A percentile compares a stretch with the other conserved stretches of the same genome.
Conservation (phyloP, 2,113 vertebrate species). For the Cyanoderma ruficeps region DNA sequence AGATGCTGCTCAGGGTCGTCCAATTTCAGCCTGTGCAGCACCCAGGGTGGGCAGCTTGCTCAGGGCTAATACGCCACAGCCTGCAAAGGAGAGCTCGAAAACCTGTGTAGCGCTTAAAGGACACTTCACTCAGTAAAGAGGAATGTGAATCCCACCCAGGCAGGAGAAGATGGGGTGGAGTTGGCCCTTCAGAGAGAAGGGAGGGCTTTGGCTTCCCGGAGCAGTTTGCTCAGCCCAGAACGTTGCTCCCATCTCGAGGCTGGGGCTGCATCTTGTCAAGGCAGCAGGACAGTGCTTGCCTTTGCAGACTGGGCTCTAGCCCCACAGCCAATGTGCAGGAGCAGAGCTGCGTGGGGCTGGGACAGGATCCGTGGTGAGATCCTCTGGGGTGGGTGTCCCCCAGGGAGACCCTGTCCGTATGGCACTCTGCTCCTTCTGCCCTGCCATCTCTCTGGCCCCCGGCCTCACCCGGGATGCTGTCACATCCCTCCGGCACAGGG, state of each 20-base stretch:
- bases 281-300: background rate
- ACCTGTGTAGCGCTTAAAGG: background rate
- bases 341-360: background rate
- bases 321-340: background rate
- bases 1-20: background rate
- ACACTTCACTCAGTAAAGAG: background rate
- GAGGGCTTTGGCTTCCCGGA: accelerated
- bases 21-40: background rate
- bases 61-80: background rate
- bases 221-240: background rate
- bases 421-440: background rate
- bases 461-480: background rate
- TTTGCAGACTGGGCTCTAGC: background rate
- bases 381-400: background rate
- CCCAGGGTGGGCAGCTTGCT: background rate
- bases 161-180: background rate
- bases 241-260: background rate
- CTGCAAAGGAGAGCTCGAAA: background rate
- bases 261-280: background rate
- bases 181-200: background rate
- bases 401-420: background rate
- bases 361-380: background rate
- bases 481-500: no score
- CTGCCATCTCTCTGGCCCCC: background rate
- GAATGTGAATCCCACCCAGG: background rate